These are phyloP conservation scores for Adelognathus sp. DNA, from an alignment of 2,888 invertebrate species.

Conservation along the genomic window DNA sequence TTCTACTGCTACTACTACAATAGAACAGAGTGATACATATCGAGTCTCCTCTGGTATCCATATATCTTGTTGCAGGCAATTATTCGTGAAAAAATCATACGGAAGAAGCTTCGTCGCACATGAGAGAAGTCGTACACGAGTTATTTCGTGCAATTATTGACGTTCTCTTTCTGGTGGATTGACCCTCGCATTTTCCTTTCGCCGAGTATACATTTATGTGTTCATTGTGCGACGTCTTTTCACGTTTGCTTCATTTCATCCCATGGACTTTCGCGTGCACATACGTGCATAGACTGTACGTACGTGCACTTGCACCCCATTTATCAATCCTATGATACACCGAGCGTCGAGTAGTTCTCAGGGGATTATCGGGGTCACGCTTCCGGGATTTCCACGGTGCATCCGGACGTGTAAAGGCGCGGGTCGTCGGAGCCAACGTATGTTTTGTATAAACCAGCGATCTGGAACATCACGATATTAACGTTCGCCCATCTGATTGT, in stretches of 20 bases:
- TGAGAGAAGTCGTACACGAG: background rate
- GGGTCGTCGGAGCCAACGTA: background rate
- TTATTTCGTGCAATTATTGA: conserved; percentile 8
- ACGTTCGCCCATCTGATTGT: background rate
- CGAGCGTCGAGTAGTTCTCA: background rate
- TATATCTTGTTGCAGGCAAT: no score
- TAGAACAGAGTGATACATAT: no score
- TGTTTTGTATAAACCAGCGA: background rate
- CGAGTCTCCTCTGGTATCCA: no score
- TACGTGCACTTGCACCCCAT: background rate
- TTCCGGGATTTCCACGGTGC: background rate
- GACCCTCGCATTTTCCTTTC: background rate
- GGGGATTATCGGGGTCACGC: background rate
- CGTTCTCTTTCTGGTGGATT: conserved; percentile 1
- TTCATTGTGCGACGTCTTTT: conserved; percentile 23
- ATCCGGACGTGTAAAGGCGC: background rate
- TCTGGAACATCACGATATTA: background rate
- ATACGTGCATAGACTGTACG: background rate
- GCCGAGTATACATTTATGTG: background rate
- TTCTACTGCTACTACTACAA: no score
- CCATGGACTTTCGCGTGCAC: background rate
- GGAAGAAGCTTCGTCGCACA: no score
- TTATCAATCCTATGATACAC: no score
- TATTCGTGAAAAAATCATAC: no score
- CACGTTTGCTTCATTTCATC: background rate